phyloP scores from a whole-genome alignment of 1,140 invertebrate genomes.

The Pararge aegeria region DNA sequence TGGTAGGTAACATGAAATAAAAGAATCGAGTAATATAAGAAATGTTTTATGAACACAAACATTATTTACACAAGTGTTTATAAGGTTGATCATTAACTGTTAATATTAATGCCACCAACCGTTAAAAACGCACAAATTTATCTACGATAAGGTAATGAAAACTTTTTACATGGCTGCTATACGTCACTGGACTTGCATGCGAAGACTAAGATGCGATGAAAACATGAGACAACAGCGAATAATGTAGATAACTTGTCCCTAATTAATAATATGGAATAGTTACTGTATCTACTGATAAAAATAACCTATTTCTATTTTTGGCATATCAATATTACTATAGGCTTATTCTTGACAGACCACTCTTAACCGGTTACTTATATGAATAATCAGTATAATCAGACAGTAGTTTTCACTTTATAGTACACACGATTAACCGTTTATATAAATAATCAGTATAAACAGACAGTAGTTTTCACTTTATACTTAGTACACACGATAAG shows the following conservation, averaged over 20 bases:
- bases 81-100: conserved; percentile 15
- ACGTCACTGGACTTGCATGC: conserved; percentile 44
- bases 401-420: no score
- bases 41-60: conserved; percentile 65
- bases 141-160: conserved; percentile 27
- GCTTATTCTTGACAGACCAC: no score
- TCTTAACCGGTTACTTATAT: no score
- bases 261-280: background rate
- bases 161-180: conserved; percentile 19
- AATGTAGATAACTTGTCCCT: background rate
- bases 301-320: no score
- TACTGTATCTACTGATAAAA: no score
- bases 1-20: conserved; percentile 21
- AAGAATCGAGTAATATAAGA: conserved; percentile 27
- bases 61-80: conserved; percentile 63
- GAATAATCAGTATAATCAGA: no score
- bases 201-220: background rate
- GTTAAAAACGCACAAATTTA: conserved; percentile 29
- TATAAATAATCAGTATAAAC: no score
- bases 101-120: conserved; percentile 18
- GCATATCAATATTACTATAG: no score
- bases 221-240: background rate
- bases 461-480: no score
- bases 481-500: no score
- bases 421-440: no score